Evolutionary conservation across 92 coral and sea anemone species (phyloP).

Genomic region (Paragorgia papillata): DNA sequence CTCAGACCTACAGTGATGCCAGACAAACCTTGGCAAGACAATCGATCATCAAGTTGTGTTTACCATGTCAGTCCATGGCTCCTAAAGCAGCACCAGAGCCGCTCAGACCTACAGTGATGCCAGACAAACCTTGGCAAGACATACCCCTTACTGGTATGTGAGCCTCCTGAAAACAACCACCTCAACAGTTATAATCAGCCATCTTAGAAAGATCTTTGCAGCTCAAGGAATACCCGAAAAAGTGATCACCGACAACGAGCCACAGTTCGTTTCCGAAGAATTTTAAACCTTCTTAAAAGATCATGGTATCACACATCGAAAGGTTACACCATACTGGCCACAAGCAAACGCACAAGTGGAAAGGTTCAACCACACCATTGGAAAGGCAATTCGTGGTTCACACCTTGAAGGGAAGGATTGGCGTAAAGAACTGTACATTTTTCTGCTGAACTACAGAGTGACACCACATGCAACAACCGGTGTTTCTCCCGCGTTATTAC

Average conservation of each 20-base stretch:
- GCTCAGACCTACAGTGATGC: conserved; percentile 28
- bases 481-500: conserved; percentile 30
- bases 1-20: conserved; percentile 30
- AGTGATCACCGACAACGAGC: conserved; percentile 4
- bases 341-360: conserved; percentile 46
- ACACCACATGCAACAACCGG: conserved; percentile 49
- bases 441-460: conserved; percentile 50
- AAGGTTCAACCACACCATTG: conserved; percentile 35
- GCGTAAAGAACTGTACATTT: conserved; percentile 41
- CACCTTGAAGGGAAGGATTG: conserved; percentile 34
- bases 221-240: conserved; percentile 20
- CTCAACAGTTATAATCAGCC: conserved; percentile 9
- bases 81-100: conserved; percentile 32
- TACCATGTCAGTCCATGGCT: conserved; percentile 38
- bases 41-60: conserved; percentile 23
- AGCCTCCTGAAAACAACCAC: conserved; percentile 30
- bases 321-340: conserved; percentile 45
- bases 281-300: conserved; percentile 17
- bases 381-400: conserved; percentile 19
- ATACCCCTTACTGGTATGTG: conserved; percentile 5
- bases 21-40: conserved; percentile 1
- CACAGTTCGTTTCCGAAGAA: conserved; percentile 28
- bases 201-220: conserved; percentile 19
- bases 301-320: conserved; percentile 39
- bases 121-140: conserved; percentile 4